Evolutionary conservation across 2,113 vertebrate genomes (phyloP).

Genomic region (Setophaga kirtlandii): DNA sequence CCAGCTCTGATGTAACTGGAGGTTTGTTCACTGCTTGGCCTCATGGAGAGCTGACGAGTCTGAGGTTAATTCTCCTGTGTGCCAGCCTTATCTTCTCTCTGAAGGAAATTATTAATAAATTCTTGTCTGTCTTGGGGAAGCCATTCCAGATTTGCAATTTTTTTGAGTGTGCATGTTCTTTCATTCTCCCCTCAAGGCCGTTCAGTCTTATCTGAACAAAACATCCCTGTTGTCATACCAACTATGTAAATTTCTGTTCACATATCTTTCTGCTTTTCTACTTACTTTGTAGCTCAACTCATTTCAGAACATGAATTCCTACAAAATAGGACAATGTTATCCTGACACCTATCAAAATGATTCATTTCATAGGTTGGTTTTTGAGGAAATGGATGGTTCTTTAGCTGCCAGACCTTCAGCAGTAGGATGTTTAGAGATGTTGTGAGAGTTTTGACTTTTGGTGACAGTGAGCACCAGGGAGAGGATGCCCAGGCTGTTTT

Average conservation of each 20-base stretch:
- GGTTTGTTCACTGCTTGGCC: background rate
- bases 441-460: background rate
- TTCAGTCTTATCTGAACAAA: constrained; percentile 66
- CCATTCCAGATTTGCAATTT: background rate
- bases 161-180: background rate
- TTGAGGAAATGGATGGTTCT: background rate
- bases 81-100: constrained; percentile 3
- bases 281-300: background rate
- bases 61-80: constrained; percentile 26
- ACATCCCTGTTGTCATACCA: constrained; percentile 59
- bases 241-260: constrained; percentile 23
- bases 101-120: constrained; percentile 39
- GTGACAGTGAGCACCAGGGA: background rate
- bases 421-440: background rate
- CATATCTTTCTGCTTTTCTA: background rate
- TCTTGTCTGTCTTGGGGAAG: constrained; percentile 6
- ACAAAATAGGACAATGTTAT: constrained; percentile 7
- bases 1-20: background rate
- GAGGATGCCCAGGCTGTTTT: background rate
- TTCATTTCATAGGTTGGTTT: background rate
- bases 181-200: constrained; percentile 16
- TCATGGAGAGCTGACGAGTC: background rate
- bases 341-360: background rate
- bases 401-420: background rate
- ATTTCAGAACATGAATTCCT: background rate